phyloP scores from a whole-genome alignment of 2,888 invertebrate genomes.

The Aleiodes alternator region DNA sequence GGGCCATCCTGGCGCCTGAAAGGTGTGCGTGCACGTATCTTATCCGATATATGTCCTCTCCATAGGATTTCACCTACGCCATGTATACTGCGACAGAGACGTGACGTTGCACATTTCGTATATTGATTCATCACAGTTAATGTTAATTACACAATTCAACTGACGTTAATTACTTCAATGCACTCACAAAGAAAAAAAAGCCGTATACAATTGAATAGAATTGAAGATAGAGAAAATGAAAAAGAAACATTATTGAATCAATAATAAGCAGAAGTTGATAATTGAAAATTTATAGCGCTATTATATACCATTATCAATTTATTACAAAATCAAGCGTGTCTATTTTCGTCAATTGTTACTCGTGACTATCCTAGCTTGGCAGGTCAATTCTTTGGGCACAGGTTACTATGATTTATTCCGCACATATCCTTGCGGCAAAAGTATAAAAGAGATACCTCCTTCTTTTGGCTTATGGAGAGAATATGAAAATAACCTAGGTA shows the following conservation, averaged over 20 bases:
- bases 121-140: constrained; percentile 27
- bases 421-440: constrained; percentile 41
- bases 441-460: constrained; percentile 23
- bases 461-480: neutral
- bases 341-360: constrained; percentile 19
- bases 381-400: constrained; percentile 30
- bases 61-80: constrained; percentile 60
- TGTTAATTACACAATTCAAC: constrained; percentile 16
- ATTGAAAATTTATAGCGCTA: constrained; percentile 4
- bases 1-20: constrained; percentile 58
- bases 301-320: neutral
- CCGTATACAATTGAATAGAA: neutral
- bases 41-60: constrained; percentile 20
- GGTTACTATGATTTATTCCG: constrained; percentile 32
- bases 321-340: constrained; percentile 10
- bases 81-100: constrained; percentile 21
- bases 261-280: constrained; percentile 20
- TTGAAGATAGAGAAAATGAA: neutral
- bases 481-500: constrained; percentile 59
- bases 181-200: neutral
- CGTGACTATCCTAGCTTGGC: constrained; percentile 35
- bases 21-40: constrained; percentile 53
- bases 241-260: neutral
- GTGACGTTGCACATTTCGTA: constrained; percentile 35
- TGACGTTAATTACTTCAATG: constrained; percentile 12